Conservation (phyloP, 2,113 vertebrate genomes). For the Cyanistes caeruleus region DNA sequence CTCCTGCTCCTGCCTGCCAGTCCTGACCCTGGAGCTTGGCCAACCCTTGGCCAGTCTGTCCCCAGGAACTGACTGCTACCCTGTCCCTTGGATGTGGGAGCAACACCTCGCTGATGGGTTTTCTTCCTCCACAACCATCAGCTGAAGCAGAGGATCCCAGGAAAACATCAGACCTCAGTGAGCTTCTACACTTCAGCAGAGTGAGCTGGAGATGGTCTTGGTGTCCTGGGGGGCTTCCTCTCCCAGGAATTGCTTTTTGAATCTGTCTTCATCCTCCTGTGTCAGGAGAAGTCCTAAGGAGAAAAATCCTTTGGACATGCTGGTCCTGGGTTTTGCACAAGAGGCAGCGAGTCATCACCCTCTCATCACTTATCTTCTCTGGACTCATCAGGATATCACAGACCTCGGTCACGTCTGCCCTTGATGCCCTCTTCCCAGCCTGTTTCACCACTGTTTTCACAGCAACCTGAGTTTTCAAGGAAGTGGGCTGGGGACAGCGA, state of each 20-base stretch:
- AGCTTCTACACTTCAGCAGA: neutral
- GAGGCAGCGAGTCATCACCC: neutral
- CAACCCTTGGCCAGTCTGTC: neutral
- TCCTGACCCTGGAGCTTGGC: neutral
- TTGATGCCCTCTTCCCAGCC: neutral
- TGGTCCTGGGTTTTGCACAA: neutral
- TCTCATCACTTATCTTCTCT: neutral
- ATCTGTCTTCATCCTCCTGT: neutral
- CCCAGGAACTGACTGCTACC: neutral
- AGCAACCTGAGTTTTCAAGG: neutral
- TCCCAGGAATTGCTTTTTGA: neutral
- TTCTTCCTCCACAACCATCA: fast-evolving
- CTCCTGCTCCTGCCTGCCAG: neutral
- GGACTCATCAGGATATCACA: neutral
- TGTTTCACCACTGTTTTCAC: neutral
- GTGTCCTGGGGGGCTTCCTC: neutral
- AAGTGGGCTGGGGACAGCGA: neutral
- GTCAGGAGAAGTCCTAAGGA: neutral
- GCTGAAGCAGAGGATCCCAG: neutral
- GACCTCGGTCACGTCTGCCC: fast-evolving
- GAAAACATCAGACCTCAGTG: fast-evolving
- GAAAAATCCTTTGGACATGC: neutral
- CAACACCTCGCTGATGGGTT: fast-evolving
- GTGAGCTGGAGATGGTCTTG: fast-evolving
- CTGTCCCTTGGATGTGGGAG: neutral